Conservation (phyloP, 2,797 vertebrate genomes). For the Fratercula arctica region DNA sequence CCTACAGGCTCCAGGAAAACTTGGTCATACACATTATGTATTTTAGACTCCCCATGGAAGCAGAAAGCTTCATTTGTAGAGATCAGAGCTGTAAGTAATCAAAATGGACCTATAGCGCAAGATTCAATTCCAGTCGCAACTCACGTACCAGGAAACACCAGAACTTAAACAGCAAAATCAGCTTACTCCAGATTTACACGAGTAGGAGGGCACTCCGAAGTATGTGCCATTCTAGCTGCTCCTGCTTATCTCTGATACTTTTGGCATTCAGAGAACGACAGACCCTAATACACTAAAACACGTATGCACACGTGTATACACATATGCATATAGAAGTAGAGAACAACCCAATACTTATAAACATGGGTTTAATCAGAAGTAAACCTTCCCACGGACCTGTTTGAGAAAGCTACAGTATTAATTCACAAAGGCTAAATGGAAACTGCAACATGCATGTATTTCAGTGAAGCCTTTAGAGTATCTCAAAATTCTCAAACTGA, state of each 20-base stretch:
- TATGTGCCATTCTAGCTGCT: background rate
- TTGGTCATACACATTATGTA: background rate
- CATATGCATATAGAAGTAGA: background rate
- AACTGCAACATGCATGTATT: background rate
- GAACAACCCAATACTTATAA: background rate
- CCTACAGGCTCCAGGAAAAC: conserved; percentile 8
- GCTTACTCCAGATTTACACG: background rate
- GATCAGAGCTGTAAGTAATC: background rate
- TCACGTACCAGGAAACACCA: background rate
- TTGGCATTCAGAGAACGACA: background rate
- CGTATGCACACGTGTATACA: background rate
- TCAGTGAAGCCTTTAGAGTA: conserved; percentile 25
- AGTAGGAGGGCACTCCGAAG: background rate
- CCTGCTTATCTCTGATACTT: background rate
- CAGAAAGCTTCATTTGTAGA: background rate
- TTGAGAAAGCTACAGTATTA: background rate
- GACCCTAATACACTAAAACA: background rate
- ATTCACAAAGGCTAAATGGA: background rate
- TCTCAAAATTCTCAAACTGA: background rate
- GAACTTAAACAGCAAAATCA: background rate
- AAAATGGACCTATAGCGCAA: background rate
- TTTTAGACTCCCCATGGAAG: background rate
- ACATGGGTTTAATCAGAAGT: background rate
- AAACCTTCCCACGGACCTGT: background rate
- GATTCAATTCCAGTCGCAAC: background rate